Conservation (phyloP, 2,888 invertebrate species). For the Cosmia pyralina region DNA sequence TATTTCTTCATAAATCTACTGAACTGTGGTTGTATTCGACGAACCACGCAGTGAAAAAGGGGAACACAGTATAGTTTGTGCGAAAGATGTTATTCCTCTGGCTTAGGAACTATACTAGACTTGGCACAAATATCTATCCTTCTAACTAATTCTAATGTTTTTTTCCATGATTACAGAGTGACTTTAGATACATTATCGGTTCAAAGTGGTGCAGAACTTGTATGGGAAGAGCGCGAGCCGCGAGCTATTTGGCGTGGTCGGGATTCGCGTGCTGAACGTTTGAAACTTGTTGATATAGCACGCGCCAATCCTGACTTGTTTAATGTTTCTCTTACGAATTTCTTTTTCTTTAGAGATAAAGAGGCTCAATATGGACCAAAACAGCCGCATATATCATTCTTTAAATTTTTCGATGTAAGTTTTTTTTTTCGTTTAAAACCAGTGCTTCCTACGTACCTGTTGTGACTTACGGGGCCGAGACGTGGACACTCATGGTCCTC, state of each 20-base stretch:
- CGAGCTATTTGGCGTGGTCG: conserved; percentile 97
- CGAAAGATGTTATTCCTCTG: background rate
- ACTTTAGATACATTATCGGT: conserved; percentile 97
- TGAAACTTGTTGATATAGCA: conserved; percentile 95
- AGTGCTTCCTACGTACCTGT: no score
- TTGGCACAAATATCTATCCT: background rate
- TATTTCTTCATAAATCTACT: background rate
- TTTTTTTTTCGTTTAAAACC: background rate
- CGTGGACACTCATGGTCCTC: background rate
- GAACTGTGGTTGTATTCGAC: no score
- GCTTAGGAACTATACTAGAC: background rate
- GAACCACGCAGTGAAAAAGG: background rate
- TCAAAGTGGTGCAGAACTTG: conserved; percentile 93
- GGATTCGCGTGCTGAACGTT: conserved; percentile 96
- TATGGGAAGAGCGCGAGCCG: conserved; percentile 94
- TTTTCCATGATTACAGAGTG: conserved; percentile 90
- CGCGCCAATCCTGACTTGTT: conserved; percentile 93
- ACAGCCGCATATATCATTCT: conserved; percentile 95
- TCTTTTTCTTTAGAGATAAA: conserved; percentile 98
- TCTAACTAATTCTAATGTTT: background rate
- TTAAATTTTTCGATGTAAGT: conserved; percentile 97
- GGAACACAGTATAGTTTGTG: background rate
- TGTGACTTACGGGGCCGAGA: background rate
- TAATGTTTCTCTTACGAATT: conserved; percentile 98
- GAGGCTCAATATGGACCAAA: conserved; percentile 96